These are phyloP conservation scores for Neostethus bicornis DNA, from an alignment of 2,797 vertebrate genomes.

Conservation along the genomic window DNA sequence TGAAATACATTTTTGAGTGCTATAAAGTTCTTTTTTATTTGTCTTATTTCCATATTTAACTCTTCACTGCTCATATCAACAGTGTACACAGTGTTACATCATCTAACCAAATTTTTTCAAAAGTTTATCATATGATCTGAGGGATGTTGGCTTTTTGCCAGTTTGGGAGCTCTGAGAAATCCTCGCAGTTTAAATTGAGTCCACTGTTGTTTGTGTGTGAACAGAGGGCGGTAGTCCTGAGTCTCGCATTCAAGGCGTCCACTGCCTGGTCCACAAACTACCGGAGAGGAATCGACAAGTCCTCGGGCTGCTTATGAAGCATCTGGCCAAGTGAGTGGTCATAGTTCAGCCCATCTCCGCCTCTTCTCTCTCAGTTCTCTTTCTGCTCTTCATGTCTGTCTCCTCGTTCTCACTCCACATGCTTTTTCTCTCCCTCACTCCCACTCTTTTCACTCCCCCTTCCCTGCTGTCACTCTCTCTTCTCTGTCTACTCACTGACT, in stretches of 20 bases:
- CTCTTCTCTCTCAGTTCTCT: constrained; percentile 57
- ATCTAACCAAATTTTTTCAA: constrained; percentile 30
- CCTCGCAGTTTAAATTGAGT: constrained; percentile 51
- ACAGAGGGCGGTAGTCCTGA: constrained; percentile 92
- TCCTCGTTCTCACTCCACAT: constrained; percentile 79
- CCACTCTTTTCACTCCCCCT: constrained; percentile 79
- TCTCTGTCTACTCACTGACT: constrained; percentile 68
- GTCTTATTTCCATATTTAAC: constrained; percentile 1
- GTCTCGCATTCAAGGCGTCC: constrained; percentile 90
- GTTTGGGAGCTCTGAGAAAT: constrained; percentile 31
- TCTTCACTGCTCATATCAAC: constrained; percentile 10
- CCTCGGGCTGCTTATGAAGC: constrained; percentile 94
- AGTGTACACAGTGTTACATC: constrained; percentile 19
- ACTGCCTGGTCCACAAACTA: constrained; percentile 94
- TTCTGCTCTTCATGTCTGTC: constrained; percentile 75
- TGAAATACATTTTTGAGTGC: background rate
- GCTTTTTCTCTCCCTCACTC: constrained; percentile 76
- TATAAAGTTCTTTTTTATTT: constrained; percentile 2
- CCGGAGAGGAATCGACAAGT: constrained; percentile 95
- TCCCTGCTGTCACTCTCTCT: constrained; percentile 80
- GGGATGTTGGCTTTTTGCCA: constrained; percentile 48
- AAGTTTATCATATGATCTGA: constrained; percentile 27
- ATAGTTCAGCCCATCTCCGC: constrained; percentile 63
- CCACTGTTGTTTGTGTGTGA: constrained; percentile 42
- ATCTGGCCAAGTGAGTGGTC: constrained; percentile 94